phyloP scores from a whole-genome alignment of 2,113 vertebrate genomes.

The Megalops atlanticus region DNA sequence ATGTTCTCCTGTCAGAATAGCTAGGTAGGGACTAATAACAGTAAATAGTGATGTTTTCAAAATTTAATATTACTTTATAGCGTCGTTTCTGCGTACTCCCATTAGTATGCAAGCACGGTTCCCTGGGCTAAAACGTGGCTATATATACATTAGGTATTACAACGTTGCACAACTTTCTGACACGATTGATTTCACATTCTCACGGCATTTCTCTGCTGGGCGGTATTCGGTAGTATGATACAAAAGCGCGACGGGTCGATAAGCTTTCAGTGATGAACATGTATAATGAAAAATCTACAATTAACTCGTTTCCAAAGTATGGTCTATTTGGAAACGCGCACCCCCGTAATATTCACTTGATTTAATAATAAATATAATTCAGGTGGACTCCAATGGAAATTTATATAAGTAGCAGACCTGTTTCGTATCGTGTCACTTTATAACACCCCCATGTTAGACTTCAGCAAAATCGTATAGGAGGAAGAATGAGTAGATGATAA shows the following conservation, averaged over 20 bases:
- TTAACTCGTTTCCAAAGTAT: too few species aligned
- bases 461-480: constrained; percentile 26
- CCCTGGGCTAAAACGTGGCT: too few species aligned
- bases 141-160: background rate
- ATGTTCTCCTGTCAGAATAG: too few species aligned
- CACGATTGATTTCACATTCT: background rate
- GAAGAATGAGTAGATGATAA: constrained; percentile 50
- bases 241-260: background rate
- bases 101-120: too few species aligned
- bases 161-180: background rate
- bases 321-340: background rate
- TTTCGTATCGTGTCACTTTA: constrained; percentile 30
- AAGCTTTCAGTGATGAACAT: too few species aligned
- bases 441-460: constrained; percentile 13
- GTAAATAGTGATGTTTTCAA: too few species aligned
- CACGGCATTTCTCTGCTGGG: background rate
- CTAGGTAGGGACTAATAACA: too few species aligned
- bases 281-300: too few species aligned
- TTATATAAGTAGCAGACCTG: background rate
- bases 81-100: too few species aligned
- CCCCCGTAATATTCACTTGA: background rate
- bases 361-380: background rate
- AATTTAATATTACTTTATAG: too few species aligned
- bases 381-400: background rate
- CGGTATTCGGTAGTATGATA: background rate